Base-by-base conservation (phyloP, 2,888 invertebrate species). In the Eupeodes luniger region DNA sequence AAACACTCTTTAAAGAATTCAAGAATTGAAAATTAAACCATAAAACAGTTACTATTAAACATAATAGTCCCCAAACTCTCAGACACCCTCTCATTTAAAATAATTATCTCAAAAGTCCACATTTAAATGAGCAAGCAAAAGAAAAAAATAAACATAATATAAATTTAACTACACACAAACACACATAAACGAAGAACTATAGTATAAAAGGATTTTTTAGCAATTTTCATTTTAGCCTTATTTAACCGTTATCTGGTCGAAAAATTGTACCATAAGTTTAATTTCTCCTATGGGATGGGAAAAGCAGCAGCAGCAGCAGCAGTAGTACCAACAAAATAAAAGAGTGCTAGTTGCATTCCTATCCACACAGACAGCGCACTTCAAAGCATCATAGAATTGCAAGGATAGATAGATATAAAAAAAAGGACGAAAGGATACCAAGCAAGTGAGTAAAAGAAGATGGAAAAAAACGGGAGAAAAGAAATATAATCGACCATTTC, bases 401-500 rank as follows among this genome's bases (percentile, higher is more conserved):
- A 88, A 64, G 77, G 87, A 70, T 67, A 40, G 40, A 40, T 40
- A 40, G 5, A 81, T 80, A 27, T 3, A 27, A 27, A 27, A n/a
- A 19, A 80, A 75, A 66, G 59, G 67, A 61, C 44, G n/a, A 76
- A 66, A 34, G 70, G 34, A 53, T 51, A n/a, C 27, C 64, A 64
- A 6, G 14, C 16, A 11, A 11, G 11, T 12, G 59, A 59, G 9
- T 5, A 12, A 53, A 72, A 61, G 16, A 69, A 34, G 27, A 27
- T 27, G 27, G 2, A 14, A 70, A 34, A 27, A 16, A 55, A 57
- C 27, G 27, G 27, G 27, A 57, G 44, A 49, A 51, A 69, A 75
- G 19, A 49, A 70, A 74, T 55, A 83, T 81, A 81, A 88, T 84
- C 88, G 88, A 85, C 88, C 74, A 85, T 88, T 88, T 88, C 88